phyloP scores from a whole-genome alignment of 1,140 invertebrate genomes.

The Oscheius sp. region DNA sequence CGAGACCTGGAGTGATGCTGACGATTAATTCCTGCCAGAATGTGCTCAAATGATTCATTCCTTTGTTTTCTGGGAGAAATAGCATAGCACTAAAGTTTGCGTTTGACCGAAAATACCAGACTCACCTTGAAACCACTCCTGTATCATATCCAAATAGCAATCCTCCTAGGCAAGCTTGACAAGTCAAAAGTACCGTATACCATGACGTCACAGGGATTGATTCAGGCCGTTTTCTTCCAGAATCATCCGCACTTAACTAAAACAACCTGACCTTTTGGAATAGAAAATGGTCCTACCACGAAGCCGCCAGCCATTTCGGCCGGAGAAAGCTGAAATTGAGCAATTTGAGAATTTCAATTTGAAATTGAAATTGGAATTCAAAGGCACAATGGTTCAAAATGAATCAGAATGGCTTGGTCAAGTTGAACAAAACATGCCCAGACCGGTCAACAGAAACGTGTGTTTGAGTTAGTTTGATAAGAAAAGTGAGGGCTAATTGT shows the following conservation, averaged over 20 bases:
- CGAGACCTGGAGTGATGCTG: slow-evolving; percentile 58
- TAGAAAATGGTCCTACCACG: not conserved
- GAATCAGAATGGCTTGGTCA: not conserved
- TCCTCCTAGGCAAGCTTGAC: slow-evolving; percentile 67
- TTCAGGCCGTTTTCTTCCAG: not conserved
- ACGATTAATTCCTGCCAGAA: slow-evolving; percentile 41
- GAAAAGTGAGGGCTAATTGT: too few relatives aligned
- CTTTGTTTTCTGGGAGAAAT: slow-evolving; percentile 56
- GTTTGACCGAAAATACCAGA: not conserved
- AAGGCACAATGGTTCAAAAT: not conserved
- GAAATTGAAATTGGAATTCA: too few relatives aligned
- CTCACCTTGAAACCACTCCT: slow-evolving; percentile 67
- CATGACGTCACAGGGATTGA: not conserved
- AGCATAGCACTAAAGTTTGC: slow-evolving; percentile 65
- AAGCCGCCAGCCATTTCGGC: slow-evolving; percentile 3
- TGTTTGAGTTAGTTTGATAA: not conserved
- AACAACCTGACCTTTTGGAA: not conserved
- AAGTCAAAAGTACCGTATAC: slow-evolving; percentile 15
- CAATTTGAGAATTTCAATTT: too few relatives aligned
- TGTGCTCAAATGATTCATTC: slow-evolving; percentile 38
- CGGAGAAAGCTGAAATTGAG: too few relatives aligned
- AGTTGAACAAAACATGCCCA: not conserved
- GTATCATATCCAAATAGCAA: slow-evolving; percentile 73
- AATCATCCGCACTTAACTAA: not conserved
- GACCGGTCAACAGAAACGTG: not conserved